These are phyloP conservation scores for Mormyrus proboscirostris DNA, from an alignment of 2,797 vertebrate genomes.

Conservation along the genomic window DNA sequence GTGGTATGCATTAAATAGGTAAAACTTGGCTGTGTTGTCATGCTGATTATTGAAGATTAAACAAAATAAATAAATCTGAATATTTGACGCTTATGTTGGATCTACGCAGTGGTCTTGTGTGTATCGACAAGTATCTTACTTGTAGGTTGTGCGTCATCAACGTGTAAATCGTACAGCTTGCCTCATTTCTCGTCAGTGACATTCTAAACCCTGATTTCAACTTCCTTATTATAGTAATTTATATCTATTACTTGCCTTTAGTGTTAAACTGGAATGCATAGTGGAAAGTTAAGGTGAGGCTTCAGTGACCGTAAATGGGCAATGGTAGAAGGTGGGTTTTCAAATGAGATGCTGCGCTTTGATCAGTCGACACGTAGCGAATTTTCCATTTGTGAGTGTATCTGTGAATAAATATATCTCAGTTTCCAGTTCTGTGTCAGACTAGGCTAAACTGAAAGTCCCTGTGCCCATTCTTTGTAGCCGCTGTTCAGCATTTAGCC, in stretches of 20 bases:
- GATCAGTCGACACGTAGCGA: not conserved
- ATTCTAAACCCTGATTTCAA: not conserved
- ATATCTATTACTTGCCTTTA: not conserved
- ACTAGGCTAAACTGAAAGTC: not conserved
- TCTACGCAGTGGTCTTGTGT: not conserved
- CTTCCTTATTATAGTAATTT: not conserved
- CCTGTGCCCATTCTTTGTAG: not conserved
- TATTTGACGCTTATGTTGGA: not conserved
- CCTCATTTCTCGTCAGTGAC: not conserved
- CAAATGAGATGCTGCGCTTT: not conserved
- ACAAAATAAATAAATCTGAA: not conserved
- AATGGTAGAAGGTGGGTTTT: not conserved
- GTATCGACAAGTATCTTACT: not conserved
- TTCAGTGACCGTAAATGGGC: not conserved
- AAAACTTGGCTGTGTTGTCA: not conserved
- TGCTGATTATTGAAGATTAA: not conserved
- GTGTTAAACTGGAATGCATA: too few relatives aligned
- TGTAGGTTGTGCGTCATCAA: not conserved
- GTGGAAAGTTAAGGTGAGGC: not conserved
- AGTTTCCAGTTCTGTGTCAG: not conserved
- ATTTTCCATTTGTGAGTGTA: not conserved
- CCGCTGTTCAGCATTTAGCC: not conserved
- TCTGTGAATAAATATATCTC: not conserved
- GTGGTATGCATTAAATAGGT: constrained; percentile 9
- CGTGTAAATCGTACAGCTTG: not conserved